phyloP scores from a whole-genome alignment of 1,140 invertebrate species.

The Ridgeia piscesae region DNA sequence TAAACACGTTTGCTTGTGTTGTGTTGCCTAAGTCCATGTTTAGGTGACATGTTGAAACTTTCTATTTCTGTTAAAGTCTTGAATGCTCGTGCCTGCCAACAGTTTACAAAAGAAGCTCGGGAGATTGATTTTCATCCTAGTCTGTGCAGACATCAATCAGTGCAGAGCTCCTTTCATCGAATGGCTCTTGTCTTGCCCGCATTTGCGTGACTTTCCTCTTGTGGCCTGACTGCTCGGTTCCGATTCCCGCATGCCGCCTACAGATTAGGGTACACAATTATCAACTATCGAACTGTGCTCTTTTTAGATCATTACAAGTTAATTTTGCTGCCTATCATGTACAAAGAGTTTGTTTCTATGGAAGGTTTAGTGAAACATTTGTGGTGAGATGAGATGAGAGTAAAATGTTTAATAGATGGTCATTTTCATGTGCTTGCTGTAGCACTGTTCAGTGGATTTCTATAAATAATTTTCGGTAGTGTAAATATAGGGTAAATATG shows the following conservation, averaged over 20 bases:
- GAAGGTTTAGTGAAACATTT: neutral
- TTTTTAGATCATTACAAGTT: neutral
- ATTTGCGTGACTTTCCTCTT: neutral
- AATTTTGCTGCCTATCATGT: neutral
- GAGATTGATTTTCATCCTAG: neutral
- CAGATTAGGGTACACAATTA: neutral
- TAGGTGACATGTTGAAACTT: neutral
- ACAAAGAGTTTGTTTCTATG: neutral
- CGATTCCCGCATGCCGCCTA: neutral
- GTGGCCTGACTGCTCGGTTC: neutral
- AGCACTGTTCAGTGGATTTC: no score
- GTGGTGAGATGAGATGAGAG: neutral
- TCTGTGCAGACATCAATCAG: neutral
- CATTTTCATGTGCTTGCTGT: no score
- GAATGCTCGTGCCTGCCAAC: neutral
- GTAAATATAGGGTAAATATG: no score
- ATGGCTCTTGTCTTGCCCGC: neutral
- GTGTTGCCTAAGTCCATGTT: neutral
- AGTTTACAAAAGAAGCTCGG: neutral
- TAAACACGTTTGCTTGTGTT: neutral
- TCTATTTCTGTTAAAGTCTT: neutral
- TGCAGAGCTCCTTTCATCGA: neutral
- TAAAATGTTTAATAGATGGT: no score
- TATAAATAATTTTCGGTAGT: no score
- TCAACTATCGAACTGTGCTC: neutral